A percentile compares a stretch with the other conserved stretches of the same genome.
Evolutionary conservation across 2,113 vertebrate genomes (phyloP).

Genomic region (Microcebus jonahi): DNA sequence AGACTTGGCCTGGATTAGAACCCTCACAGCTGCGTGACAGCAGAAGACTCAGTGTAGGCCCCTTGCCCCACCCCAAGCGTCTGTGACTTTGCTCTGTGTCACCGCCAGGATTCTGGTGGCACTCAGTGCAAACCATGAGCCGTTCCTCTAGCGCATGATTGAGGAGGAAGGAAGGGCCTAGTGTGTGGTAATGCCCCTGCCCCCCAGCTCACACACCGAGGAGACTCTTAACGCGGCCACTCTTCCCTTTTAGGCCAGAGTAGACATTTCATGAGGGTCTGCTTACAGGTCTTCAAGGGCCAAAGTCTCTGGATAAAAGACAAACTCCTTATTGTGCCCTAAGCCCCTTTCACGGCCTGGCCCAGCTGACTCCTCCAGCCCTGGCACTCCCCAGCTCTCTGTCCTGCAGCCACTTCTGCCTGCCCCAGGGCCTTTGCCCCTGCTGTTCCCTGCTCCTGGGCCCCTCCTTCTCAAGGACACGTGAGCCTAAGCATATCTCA

Average conservation of each 20-base stretch:
- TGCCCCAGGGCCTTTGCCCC: background rate
- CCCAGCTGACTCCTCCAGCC: background rate
- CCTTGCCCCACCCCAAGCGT: background rate
- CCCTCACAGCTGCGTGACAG: rapidly evolving
- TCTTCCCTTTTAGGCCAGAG: background rate
- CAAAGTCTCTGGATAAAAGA: background rate
- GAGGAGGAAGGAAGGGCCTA: background rate
- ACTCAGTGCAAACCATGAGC: rapidly evolving
- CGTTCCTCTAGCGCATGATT: rapidly evolving
- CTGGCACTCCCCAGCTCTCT: background rate
- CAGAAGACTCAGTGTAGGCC: rapidly evolving
- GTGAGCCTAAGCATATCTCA: background rate
- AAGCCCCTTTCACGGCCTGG: rapidly evolving
- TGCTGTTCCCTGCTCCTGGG: background rate
- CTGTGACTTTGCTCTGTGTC: background rate
- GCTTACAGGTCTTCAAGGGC: background rate
- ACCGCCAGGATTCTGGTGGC: background rate
- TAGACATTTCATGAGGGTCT: background rate
- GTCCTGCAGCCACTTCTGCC: background rate
- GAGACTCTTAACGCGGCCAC: background rate
- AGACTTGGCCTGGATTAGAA: rapidly evolving
- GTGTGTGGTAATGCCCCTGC: rapidly evolving
- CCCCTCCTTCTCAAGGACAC: background rate
- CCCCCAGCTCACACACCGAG: rapidly evolving
- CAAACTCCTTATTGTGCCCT: background rate